phyloP scores from a whole-genome alignment of 2,797 vertebrate species.

The Myripristis murdjan region DNA sequence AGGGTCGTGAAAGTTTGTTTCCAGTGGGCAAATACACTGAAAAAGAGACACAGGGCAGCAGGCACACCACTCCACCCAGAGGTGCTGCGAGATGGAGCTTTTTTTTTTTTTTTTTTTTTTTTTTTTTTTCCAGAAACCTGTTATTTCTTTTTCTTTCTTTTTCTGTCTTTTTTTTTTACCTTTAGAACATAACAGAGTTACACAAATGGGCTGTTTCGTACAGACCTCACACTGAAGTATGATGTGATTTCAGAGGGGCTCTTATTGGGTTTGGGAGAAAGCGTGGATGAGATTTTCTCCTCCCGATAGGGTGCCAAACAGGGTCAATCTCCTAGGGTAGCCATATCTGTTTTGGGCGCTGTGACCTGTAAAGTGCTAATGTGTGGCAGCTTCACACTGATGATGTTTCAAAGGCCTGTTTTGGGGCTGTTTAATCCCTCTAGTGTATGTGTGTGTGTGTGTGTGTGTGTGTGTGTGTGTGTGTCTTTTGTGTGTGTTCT shows the following conservation, averaged over 20 bases:
- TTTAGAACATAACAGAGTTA: conserved; percentile 1
- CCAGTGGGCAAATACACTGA: no score
- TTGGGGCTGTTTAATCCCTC: conserved; percentile 39
- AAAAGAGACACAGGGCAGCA: no score
- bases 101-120: no score
- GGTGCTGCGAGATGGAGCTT: neutral
- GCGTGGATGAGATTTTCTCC: conserved; percentile 60
- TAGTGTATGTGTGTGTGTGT: conserved; percentile 1
- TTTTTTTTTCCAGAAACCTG: neutral
- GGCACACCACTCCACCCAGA: no score
- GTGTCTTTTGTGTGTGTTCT: neutral
- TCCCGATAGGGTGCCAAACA: conserved; percentile 49
- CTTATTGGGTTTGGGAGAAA: conserved; percentile 42
- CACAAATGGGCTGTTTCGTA: neutral
- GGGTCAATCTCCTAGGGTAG: conserved; percentile 62
- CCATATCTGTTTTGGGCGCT: conserved; percentile 69
- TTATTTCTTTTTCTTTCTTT: no score
- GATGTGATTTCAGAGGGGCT: conserved; percentile 21
- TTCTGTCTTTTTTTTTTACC: neutral
- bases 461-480: conserved; percentile 5
- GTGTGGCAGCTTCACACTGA: conserved; percentile 83
- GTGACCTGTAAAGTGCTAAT: conserved; percentile 86
- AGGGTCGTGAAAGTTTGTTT: no score
- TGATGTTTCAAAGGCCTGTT: conserved; percentile 68
- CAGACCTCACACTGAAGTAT: conserved; percentile 3